phyloP scores from a whole-genome alignment of 2,113 vertebrate species.

The Stercorarius parasiticus region DNA sequence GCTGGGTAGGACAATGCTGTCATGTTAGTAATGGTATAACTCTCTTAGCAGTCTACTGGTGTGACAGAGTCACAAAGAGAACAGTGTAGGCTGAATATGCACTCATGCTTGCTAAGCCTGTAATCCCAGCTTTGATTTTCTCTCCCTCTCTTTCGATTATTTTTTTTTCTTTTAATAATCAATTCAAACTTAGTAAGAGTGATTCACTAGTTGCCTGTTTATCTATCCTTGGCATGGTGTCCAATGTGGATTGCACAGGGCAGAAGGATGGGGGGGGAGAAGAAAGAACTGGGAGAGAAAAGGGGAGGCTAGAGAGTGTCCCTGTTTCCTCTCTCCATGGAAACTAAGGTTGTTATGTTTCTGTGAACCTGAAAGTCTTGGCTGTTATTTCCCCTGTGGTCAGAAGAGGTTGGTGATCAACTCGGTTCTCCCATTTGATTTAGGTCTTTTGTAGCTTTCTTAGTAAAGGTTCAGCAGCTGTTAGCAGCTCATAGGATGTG shows the following conservation, averaged over 20 bases:
- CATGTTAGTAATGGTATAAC: constrained; percentile 64
- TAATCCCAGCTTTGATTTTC: constrained; percentile 64
- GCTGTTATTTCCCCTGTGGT: background rate
- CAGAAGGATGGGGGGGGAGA: background rate
- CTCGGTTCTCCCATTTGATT: background rate
- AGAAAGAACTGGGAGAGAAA: background rate
- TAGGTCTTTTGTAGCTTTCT: background rate
- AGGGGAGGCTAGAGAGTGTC: background rate
- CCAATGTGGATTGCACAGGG: background rate
- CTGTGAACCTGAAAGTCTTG: background rate
- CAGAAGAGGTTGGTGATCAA: background rate
- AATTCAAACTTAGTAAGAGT: constrained; percentile 39
- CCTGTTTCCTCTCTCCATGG: background rate
- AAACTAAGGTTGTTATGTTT: background rate
- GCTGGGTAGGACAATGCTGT: constrained; percentile 61
- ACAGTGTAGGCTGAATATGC: constrained; percentile 63
- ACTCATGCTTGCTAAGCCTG: constrained; percentile 57
- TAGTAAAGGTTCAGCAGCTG: background rate
- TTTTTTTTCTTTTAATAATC: background rate
- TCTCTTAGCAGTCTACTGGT: constrained; percentile 56
- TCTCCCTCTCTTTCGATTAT: background rate
- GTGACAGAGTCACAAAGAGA: constrained; percentile 64
- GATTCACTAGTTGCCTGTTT: constrained; percentile 41
- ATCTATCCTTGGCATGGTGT: background rate
- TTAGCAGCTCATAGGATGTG: background rate